Evolutionary conservation across 2,888 invertebrate genomes (phyloP).

Genomic region (Drosophila recens): DNA sequence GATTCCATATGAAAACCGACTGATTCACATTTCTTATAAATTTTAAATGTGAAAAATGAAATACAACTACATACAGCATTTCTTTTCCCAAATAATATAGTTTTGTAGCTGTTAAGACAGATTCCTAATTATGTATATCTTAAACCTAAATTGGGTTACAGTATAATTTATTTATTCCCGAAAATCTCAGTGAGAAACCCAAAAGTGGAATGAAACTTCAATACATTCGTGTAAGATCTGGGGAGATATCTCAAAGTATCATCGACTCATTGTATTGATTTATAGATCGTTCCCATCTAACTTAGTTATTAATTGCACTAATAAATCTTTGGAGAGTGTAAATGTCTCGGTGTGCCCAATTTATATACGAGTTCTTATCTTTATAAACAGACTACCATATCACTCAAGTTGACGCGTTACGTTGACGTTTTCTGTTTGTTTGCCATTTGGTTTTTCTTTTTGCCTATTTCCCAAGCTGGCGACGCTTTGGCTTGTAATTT

Average conservation of each 20-base stretch:
- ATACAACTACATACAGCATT: neutral
- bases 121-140: neutral
- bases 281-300: constrained; percentile 5
- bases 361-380: constrained; percentile 44
- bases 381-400: constrained; percentile 15
- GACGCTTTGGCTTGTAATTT: constrained; percentile 54
- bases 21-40: neutral
- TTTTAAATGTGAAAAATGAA: neutral
- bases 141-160: neutral
- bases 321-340: constrained; percentile 23
- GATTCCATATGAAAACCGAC: neutral
- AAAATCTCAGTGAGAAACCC: neutral
- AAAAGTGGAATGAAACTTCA: constrained; percentile 2
- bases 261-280: constrained; percentile 3
- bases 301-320: constrained; percentile 2
- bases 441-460: constrained; percentile 37
- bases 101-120: neutral
- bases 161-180: neutral
- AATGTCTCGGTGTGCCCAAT: constrained; percentile 4
- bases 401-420: constrained; percentile 33
- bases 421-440: constrained; percentile 39
- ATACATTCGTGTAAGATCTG: neutral
- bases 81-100: neutral
- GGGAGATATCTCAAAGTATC: neutral
- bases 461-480: constrained; percentile 52